Evolutionary conservation across 2,113 vertebrate species (phyloP).

Genomic region (Menura novaehollandiae): DNA sequence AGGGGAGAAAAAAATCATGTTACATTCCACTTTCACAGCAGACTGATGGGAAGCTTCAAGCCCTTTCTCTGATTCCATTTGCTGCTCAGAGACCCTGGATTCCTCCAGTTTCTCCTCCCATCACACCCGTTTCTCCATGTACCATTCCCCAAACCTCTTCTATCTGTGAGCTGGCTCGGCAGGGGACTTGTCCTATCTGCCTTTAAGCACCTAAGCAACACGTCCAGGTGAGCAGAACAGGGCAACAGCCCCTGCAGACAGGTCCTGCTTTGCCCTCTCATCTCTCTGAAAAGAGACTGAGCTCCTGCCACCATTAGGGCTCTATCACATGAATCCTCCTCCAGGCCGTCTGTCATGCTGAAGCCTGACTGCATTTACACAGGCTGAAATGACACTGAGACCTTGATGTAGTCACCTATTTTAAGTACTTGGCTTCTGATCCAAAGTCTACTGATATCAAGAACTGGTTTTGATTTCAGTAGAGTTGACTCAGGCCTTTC

Average conservation of each 20-base stretch:
- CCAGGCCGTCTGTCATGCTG: neutral
- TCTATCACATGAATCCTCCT: neutral
- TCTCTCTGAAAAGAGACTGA: neutral
- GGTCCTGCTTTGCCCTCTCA: neutral
- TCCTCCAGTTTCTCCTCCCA: neutral
- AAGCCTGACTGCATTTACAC: neutral
- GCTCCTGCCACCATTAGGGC: neutral
- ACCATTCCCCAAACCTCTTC: neutral
- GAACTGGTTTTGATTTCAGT: neutral
- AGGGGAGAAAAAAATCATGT: conserved; percentile 65
- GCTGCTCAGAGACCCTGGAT: neutral
- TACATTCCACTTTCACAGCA: conserved; percentile 61
- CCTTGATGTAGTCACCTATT: neutral
- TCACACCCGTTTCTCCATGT: neutral
- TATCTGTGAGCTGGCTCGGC: neutral
- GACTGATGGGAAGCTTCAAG: conserved; percentile 19
- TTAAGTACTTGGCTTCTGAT: neutral
- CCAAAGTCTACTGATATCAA: neutral
- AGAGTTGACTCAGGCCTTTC: neutral
- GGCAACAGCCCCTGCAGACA: neutral
- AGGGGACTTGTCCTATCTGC: fast-evolving
- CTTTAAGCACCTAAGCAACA: neutral
- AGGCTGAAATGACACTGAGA: neutral
- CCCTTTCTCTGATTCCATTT: conserved; percentile 6
- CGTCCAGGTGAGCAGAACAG: neutral